Evolutionary conservation across 2,888 invertebrate genomes (phyloP), one percentile per base, ranked within the genome.

Genomic region (Aphodius granarius): DNA sequence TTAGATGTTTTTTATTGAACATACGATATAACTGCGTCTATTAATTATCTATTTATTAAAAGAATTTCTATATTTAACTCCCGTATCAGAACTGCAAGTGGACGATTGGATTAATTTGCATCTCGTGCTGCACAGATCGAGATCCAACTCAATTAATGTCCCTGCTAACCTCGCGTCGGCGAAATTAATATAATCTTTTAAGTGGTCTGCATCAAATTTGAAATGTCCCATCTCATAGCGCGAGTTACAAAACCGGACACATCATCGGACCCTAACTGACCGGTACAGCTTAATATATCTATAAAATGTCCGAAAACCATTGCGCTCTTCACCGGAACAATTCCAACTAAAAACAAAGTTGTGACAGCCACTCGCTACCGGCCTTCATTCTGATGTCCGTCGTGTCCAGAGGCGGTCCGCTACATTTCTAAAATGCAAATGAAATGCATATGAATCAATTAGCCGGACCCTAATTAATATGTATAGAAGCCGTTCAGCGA

Each of bases 391-490:
- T 43, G 43, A 43, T 13, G 43, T 23, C 9, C 23, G 23, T 23
- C n/a, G 23, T 43, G 43, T 6, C 43, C 13, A 13, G 43, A 43
- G 43, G 43, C 43, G 43, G n/a, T 43, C 43, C 43, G 43, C 43
- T 13, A 43, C 43, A 43, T 43, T 43, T 13, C 43, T 43, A 43
- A 43, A 43, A 75, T 75, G 75, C 75, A 75, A 75, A 75, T 75
- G 75, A 72, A 75, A 72, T 75, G 75, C 74, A 74, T 75, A 76
- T 74, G 74, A 74, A 74, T 74, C 72, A 74, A 76, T 74, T 74
- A 74, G 74, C 68, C 5, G 9, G 15, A 21, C 17, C 64, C 23
- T 73, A 71, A 76, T 76, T 73, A 76, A 76, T 76, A 76, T 76
- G 76, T 76, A 73, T 76, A 75, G 18, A 17, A 16, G 16, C 43